These are phyloP conservation scores for Chlorocebus sabaeus DNA, from an alignment of 2,113 vertebrate species.

Conservation along the genomic window DNA sequence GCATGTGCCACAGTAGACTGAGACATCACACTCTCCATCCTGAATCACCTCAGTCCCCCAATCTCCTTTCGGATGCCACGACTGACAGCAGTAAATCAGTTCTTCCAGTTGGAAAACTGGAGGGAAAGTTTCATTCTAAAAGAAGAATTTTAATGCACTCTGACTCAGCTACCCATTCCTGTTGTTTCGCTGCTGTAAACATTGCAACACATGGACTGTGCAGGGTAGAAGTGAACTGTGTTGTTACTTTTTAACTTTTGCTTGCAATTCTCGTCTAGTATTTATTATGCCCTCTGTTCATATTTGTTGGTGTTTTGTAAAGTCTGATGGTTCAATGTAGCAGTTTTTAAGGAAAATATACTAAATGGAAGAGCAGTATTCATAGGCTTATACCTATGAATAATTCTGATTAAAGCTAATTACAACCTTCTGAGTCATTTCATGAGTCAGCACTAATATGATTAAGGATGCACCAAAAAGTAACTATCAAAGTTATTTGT, in stretches of 20 bases:
- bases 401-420: not conserved
- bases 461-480: not conserved
- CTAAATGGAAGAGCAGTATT: not conserved
- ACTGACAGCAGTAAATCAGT: not conserved
- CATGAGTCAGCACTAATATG: not conserved
- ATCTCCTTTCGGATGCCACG: rapidly evolving
- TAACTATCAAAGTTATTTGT: not conserved
- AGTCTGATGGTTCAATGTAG: not conserved
- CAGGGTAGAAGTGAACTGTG: not conserved
- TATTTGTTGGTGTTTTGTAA: not conserved
- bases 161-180: not conserved
- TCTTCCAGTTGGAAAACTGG: not conserved
- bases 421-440: not conserved
- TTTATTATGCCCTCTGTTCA: not conserved
- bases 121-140: not conserved
- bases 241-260: not conserved
- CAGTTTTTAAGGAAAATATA: not conserved
- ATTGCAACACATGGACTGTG: not conserved
- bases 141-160: not conserved
- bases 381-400: not conserved
- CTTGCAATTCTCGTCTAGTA: not conserved
- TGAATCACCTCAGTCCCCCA: not conserved
- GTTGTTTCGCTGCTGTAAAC: not conserved
- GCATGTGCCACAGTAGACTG: not conserved
- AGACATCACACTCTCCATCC: not conserved